phyloP scores from a whole-genome alignment of 2,797 vertebrate species.

The Naso thynnoides region DNA sequence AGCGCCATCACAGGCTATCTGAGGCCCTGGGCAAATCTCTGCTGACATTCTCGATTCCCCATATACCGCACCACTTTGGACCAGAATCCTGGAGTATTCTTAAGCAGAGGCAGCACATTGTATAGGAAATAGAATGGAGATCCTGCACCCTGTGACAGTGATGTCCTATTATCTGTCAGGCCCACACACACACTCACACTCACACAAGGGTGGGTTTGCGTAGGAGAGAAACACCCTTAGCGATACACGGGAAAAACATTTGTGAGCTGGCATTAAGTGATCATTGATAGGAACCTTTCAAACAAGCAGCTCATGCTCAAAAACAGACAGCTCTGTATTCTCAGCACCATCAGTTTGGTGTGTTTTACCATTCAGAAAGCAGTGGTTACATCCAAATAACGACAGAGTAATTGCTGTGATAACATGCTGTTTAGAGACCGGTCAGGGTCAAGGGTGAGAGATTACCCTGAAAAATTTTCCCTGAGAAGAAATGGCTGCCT shows the following conservation, averaged over 20 bases:
- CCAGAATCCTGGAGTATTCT: slow-evolving; percentile 35
- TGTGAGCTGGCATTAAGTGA: slow-evolving; percentile 8
- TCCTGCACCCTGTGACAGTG: slow-evolving; percentile 65
- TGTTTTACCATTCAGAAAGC: slow-evolving; percentile 47
- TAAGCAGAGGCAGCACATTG: slow-evolving; percentile 37
- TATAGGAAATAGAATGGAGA: slow-evolving; percentile 48
- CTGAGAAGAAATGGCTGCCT: slow-evolving; percentile 64
- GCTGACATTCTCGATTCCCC: slow-evolving; percentile 74
- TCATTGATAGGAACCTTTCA: background rate
- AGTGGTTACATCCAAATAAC: slow-evolving; percentile 38
- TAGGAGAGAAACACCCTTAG: slow-evolving; percentile 39
- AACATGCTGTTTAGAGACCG: slow-evolving; percentile 74
- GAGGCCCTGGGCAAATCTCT: slow-evolving; percentile 71
- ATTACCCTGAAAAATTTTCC: slow-evolving; percentile 70
- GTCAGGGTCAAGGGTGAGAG: slow-evolving; percentile 81
- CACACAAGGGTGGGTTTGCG: slow-evolving; percentile 3
- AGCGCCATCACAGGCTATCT: slow-evolving; percentile 69
- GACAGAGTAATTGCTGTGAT: slow-evolving; percentile 72
- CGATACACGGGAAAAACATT: slow-evolving; percentile 47
- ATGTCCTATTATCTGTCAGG: slow-evolving; percentile 75
- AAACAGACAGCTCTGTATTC: slow-evolving; percentile 4
- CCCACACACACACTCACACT: slow-evolving; percentile 8
- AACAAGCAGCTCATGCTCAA: slow-evolving; percentile 12
- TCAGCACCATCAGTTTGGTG: slow-evolving; percentile 3
- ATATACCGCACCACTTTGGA: slow-evolving; percentile 57